Percentiles rank a stretch among this genome's conserved stretches.
Evolutionary conservation across 2,888 invertebrate species (phyloP).

Genomic region (Ornithoptera priamus): DNA sequence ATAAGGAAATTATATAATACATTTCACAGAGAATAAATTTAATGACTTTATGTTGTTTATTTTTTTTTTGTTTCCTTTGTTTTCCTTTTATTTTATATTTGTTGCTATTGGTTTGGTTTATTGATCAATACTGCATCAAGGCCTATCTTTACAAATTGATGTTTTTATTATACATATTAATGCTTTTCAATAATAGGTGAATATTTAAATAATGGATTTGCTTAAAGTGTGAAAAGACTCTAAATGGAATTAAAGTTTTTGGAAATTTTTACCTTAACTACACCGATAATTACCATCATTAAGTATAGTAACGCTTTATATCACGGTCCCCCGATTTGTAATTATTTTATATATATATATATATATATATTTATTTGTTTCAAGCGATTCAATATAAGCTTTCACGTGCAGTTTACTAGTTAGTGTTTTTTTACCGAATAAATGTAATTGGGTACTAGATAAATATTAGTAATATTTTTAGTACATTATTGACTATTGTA

Average conservation of each 20-base stretch:
- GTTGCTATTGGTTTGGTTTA: slow-evolving; percentile 38
- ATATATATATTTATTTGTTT: background rate
- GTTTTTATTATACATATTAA: slow-evolving; percentile 15
- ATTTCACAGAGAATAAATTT: slow-evolving; percentile 74
- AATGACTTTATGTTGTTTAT: slow-evolving; percentile 62
- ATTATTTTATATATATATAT: slow-evolving; percentile 1
- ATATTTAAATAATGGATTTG: slow-evolving; percentile 56
- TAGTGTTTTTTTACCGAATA: slow-evolving; percentile 46
- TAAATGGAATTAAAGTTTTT: slow-evolving; percentile 43
- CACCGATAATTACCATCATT: slow-evolving; percentile 26
- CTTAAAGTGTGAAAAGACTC: slow-evolving; percentile 55
- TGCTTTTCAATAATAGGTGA: slow-evolving; percentile 24
- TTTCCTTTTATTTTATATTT: slow-evolving; percentile 44
- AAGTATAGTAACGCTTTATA: slow-evolving; percentile 29
- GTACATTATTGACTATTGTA: slow-evolving; percentile 38
- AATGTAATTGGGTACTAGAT: slow-evolving; percentile 52
- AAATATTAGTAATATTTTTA: slow-evolving; percentile 46
- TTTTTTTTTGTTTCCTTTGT: slow-evolving; percentile 49
- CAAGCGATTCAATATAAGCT: slow-evolving; percentile 17
- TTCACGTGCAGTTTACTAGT: slow-evolving; percentile 37
- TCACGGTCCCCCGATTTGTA: slow-evolving; percentile 18
- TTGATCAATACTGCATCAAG: slow-evolving; percentile 30
- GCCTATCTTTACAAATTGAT: slow-evolving; percentile 33
- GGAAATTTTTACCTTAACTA: slow-evolving; percentile 40
- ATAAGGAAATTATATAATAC: slow-evolving; percentile 68